Base-by-base conservation (phyloP, 2,888 invertebrate genomes). In the Cerceris ruficornis region DNA sequence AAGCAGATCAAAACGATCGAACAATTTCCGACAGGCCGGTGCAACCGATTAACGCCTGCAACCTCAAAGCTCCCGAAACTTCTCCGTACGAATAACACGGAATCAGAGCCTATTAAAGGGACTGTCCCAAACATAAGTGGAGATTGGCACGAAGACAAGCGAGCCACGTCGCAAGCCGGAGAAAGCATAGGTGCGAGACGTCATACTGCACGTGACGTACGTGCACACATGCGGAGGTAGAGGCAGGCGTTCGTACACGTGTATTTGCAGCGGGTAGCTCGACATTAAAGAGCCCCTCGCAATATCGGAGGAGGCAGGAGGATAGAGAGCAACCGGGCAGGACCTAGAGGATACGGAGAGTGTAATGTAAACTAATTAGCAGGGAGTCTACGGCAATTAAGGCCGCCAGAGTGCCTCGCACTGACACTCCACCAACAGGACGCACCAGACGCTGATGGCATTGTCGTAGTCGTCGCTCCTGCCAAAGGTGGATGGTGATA, bases 281-380 rank as follows among this genome's bases (percentile, higher is more conserved):
- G 69, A 78, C 80, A 58, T 82, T 88, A 87, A 88, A 88, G 88
- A 88, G 88, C 81, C 84, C 77, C 82, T 86, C 77, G 88, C 86
- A 87, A 89, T 88, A 89, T 88, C 85, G 86, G 83, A 77, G 80
- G 78, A 77, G 75, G 84, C 79, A 77, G 65, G 78, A 70, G 81
- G 81, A 76, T 65, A 83, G 84, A 82, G 86, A 86, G 83, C 81
- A 83, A 79, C 76, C 83, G 76, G 77, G 80, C 81, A 87, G 85
- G 78, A 80, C 84, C 83, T 82, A 49, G 86, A 89, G 88, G 88
- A 89, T 86, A 88, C 86, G 81, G 89, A 89, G 89, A 90, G 90
- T 89, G 90, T 91, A 92, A 92, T 91, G 91, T 92, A 92, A 92
- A 92, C 92, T 91, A 91, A 92, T 91, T 91, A 91, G 89, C 88